phyloP scores from a whole-genome alignment of 2,797 vertebrate genomes.

The Nothura maculosa region DNA sequence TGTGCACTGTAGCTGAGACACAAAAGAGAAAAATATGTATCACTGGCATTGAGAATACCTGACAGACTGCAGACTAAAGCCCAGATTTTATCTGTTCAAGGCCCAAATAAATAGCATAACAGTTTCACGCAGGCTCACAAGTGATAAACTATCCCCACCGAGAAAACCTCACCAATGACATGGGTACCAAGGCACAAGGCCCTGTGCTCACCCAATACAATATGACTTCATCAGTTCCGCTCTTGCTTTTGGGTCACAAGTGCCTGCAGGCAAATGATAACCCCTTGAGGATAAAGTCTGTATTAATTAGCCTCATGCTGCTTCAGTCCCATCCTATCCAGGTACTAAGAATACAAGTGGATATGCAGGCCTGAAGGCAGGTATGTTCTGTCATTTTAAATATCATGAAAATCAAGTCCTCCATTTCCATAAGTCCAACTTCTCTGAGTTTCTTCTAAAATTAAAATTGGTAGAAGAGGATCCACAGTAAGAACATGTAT shows the following conservation, averaged over 20 bases:
- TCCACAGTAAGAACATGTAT: background rate
- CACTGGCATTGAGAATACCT: background rate
- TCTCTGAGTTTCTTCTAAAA: conserved; percentile 5
- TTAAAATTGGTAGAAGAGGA: background rate
- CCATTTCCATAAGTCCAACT: conserved; percentile 21
- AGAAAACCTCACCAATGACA: background rate
- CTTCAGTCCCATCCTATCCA: conserved; percentile 4
- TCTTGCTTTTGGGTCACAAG: conserved; percentile 50
- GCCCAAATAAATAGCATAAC: background rate
- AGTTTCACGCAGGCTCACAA: background rate
- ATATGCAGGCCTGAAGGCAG: conserved; percentile 50
- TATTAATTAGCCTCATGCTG: conserved; percentile 54
- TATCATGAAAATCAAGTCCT: conserved; percentile 39
- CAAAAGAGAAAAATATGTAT: background rate
- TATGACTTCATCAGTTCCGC: conserved; percentile 10
- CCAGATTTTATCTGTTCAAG: background rate
- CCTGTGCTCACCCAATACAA: background rate
- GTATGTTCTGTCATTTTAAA: conserved; percentile 65
- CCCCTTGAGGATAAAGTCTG: conserved; percentile 55
- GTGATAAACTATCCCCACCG: background rate
- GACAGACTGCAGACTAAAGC: background rate
- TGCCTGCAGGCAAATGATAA: background rate
- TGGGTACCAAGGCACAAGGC: background rate
- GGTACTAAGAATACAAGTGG: conserved; percentile 31
- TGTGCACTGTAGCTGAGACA: background rate